Evolutionary conservation across 2,113 vertebrate species (phyloP).

Genomic region (Saiga tatarica): DNA sequence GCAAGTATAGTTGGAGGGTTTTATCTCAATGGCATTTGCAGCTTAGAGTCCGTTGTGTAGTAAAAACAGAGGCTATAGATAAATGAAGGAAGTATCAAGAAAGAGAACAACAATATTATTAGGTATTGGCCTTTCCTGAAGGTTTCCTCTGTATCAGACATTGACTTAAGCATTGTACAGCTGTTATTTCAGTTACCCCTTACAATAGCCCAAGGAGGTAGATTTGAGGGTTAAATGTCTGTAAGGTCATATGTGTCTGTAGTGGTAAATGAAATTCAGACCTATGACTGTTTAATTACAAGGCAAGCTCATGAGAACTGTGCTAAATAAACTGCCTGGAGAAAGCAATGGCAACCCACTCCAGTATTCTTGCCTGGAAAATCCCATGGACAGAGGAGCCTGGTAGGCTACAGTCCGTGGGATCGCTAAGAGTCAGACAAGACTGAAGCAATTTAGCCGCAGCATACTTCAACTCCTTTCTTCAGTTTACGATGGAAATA

Average conservation of each 20-base stretch:
- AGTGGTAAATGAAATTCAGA: not conserved
- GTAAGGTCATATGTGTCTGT: not conserved
- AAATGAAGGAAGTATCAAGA: not conserved
- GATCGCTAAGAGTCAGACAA: no score
- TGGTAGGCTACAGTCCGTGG: no score
- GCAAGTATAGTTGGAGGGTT: not conserved
- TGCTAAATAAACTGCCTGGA: not conserved
- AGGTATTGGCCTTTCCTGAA: not conserved
- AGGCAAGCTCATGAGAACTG: not conserved
- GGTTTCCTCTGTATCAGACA: not conserved
- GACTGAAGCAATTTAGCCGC: no score
- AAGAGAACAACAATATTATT: not conserved
- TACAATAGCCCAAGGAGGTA: not conserved
- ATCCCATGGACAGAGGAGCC: no score
- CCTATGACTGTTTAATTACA: not conserved
- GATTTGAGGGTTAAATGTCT: not conserved
- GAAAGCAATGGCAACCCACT: no score
- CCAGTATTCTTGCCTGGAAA: no score
- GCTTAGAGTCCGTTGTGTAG: not conserved
- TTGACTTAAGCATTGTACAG: not conserved
- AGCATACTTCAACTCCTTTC: not conserved
- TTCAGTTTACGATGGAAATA: not conserved
- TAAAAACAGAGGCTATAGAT: not conserved
- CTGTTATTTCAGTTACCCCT: not conserved
- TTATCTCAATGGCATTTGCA: not conserved